Evolutionary conservation across 2,888 invertebrate species (phyloP).

Genomic region (Pecten maximus): DNA sequence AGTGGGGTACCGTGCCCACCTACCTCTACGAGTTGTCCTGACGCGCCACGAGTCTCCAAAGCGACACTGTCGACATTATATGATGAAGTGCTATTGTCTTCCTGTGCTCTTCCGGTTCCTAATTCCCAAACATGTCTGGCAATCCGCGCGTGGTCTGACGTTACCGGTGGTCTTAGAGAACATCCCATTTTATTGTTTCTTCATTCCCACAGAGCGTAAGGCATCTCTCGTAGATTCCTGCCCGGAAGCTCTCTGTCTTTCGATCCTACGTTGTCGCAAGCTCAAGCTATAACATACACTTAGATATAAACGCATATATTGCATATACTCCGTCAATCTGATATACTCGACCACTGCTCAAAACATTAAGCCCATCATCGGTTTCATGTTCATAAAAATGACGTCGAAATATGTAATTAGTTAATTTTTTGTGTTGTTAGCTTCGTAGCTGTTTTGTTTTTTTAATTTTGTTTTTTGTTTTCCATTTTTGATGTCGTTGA

Average conservation of each 20-base stretch:
- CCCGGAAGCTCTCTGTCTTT: neutral
- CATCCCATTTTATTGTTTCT: conserved; percentile 2
- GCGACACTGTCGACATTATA: neutral
- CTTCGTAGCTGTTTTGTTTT: too few species aligned
- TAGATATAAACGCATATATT: neutral
- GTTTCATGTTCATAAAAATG: too few species aligned
- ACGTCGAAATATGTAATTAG: too few species aligned
- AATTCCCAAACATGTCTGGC: conserved; percentile 24
- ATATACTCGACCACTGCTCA: neutral
- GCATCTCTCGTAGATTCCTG: neutral
- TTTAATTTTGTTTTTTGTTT: too few species aligned
- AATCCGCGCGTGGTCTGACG: neutral
- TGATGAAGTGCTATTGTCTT: conserved; percentile 26
- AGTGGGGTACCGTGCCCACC: conserved; percentile 10
- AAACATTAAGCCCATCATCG: neutral
- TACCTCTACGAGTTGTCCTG: neutral
- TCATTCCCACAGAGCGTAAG: neutral
- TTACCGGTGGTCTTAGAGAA: conserved; percentile 16
- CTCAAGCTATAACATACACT: neutral
- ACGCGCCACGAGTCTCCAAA: neutral
- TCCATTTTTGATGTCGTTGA: too few species aligned
- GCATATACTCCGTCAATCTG: neutral
- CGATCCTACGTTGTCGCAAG: neutral
- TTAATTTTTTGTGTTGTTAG: too few species aligned
- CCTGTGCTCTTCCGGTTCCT: neutral